These are phyloP conservation scores for Stenchaetothrips biformis DNA, from an alignment of 2,888 invertebrate species.

Conservation along the genomic window DNA sequence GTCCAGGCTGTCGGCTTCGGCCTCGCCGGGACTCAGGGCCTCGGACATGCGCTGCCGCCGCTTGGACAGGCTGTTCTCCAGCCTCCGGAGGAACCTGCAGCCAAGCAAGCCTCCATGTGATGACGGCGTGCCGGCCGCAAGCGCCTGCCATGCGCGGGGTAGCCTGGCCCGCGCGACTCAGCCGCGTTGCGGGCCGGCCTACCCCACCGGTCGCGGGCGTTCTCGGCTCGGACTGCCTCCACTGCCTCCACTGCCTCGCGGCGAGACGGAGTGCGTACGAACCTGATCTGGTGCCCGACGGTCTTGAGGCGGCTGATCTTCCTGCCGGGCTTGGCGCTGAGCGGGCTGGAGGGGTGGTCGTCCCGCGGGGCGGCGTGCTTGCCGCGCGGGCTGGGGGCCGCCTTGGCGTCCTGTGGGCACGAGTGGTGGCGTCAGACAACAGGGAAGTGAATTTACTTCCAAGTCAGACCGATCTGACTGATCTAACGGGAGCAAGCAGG, in stretches of 20 bases:
- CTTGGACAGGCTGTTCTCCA: conserved; percentile 66
- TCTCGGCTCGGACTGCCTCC: no score
- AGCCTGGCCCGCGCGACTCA: background rate
- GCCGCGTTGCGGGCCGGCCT: background rate
- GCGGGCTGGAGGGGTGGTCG: conserved; percentile 33
- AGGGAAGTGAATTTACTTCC: background rate
- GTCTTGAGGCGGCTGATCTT: conserved; percentile 66
- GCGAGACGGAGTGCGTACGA: conserved; percentile 35
- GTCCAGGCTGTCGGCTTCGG: conserved; percentile 24
- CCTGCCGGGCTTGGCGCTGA: conserved; percentile 38
- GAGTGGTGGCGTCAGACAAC: conserved; percentile 10
- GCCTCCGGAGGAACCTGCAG: conserved; percentile 61
- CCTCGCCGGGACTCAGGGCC: conserved; percentile 57
- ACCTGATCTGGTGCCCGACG: conserved; percentile 75
- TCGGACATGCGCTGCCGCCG: conserved; percentile 55
- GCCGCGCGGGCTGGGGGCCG: conserved; percentile 47
- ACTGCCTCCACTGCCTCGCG: background rate
- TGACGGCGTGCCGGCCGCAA: conserved; percentile 21
- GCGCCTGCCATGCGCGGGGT: conserved; percentile 8
- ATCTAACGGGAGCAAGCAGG: background rate
- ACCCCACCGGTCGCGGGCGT: background rate
- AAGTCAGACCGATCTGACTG: background rate
- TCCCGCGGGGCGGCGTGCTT: conserved; percentile 48
- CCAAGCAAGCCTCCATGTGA: conserved; percentile 26
- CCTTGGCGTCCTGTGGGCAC: conserved; percentile 13